Percentiles rank a stretch among this genome's conserved stretches.
Conservation (phyloP, 2,888 invertebrate species). For the Polymixis flavicincta region DNA sequence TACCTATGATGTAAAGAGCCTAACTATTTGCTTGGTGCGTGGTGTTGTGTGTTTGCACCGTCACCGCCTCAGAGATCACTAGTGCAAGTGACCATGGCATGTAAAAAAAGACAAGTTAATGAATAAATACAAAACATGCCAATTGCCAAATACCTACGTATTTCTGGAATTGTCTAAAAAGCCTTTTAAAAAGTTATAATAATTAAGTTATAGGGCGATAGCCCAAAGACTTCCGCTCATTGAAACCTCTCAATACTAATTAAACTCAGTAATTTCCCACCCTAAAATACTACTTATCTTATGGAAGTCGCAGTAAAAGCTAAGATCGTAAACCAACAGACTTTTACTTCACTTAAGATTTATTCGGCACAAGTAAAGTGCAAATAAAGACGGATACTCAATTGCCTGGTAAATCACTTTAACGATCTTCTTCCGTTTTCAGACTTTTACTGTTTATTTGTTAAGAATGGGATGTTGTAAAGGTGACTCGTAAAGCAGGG, state of each 20-base stretch:
- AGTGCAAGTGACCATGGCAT: no score
- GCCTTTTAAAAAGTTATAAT: not conserved
- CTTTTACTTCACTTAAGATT: slow-evolving; percentile 49
- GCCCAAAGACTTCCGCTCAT: not conserved
- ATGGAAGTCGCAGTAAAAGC: slow-evolving; percentile 28
- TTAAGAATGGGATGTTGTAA: slow-evolving; percentile 2
- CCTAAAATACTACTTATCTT: slow-evolving; percentile 19
- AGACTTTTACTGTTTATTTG: slow-evolving; percentile 47
- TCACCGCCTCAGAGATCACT: no score
- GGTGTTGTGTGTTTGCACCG: no score
- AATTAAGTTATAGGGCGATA: not conserved
- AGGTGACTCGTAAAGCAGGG: no score
- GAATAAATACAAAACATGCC: no score
- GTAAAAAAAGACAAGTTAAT: no score
- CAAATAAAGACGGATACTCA: slow-evolving; percentile 40
- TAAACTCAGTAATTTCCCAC: slow-evolving; percentile 26
- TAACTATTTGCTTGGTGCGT: no score
- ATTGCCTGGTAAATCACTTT: slow-evolving; percentile 54
- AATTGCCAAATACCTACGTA: no score
- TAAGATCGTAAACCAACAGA: slow-evolving; percentile 42
- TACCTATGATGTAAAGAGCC: no score
- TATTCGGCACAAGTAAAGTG: slow-evolving; percentile 38
- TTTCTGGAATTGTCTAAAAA: no score
- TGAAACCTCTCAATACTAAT: slow-evolving; percentile 9
- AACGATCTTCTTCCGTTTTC: slow-evolving; percentile 31